These are phyloP conservation scores for Pseudochirops cupreus DNA, from an alignment of 2,797 vertebrate species.

Conservation along the genomic window DNA sequence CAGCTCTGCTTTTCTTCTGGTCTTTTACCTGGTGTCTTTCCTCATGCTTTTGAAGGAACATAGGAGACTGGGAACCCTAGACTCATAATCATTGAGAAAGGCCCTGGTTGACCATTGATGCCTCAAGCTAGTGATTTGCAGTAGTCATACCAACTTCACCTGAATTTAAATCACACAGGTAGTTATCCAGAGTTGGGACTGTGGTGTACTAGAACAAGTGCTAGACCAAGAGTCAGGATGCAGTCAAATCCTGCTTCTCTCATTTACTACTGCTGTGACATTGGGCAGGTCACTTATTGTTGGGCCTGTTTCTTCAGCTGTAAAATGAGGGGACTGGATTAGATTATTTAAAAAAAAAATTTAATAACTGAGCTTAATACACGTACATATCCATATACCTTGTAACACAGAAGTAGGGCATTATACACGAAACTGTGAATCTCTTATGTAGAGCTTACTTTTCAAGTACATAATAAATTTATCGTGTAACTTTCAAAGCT, in stretches of 20 bases:
- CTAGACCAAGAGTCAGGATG: neutral
- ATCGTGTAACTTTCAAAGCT: neutral
- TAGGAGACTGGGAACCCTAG: neutral
- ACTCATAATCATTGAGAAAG: conserved; percentile 7
- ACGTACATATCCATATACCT: neutral
- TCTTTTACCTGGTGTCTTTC: conserved; percentile 20
- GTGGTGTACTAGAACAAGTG: neutral
- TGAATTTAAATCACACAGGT: conserved; percentile 30
- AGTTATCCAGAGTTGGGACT: neutral
- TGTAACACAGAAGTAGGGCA: neutral
- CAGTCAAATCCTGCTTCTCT: neutral
- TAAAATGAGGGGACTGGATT: neutral
- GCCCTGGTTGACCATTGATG: conserved; percentile 20
- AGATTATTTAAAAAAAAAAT: neutral
- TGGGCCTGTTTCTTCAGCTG: neutral
- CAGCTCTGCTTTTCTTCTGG: conserved; percentile 20
- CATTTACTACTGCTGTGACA: neutral
- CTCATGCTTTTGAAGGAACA: conserved; percentile 19
- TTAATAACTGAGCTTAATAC: neutral
- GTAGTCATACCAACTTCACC: conserved; percentile 26
- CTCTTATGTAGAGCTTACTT: neutral
- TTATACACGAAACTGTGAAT: neutral
- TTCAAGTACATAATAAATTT: neutral
- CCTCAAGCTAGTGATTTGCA: conserved; percentile 7
- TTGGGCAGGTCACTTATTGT: neutral